phyloP scores from a whole-genome alignment of 2,888 invertebrate genomes.

The Galerucella nymphaeae region DNA sequence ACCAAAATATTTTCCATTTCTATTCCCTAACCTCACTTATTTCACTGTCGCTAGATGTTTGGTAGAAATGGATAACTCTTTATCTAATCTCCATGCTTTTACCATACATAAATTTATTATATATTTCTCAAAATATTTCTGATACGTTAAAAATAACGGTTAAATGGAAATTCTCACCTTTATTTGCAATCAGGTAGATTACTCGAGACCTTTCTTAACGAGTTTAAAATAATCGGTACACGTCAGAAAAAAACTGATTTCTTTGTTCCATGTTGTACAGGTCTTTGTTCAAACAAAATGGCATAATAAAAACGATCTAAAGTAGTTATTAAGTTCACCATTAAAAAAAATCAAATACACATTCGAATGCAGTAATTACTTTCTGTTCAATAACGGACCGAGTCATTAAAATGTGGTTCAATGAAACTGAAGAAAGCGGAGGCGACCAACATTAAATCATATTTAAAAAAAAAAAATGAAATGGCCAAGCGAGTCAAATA shows the following conservation, averaged over 20 bases:
- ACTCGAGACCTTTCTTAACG: background rate
- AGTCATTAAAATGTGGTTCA: too few relatives aligned
- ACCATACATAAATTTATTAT: too few relatives aligned
- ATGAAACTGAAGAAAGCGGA: too few relatives aligned
- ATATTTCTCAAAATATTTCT: too few relatives aligned
- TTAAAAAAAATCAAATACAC: background rate
- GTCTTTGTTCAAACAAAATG: background rate
- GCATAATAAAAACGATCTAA: background rate
- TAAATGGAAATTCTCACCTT: background rate
- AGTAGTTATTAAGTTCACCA: background rate
- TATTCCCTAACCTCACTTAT: too few relatives aligned
- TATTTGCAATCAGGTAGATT: background rate
- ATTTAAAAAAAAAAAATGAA: too few relatives aligned
- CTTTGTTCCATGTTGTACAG: background rate
- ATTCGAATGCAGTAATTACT: background rate
- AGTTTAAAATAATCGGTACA: background rate
- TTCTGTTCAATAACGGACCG: background rate
- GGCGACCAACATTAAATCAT: too few relatives aligned
- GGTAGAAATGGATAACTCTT: too few relatives aligned
- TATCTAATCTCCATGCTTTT: too few relatives aligned
- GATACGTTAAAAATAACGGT: background rate
- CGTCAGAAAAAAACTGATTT: background rate
- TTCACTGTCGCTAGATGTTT: too few relatives aligned
- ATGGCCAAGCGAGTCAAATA: too few relatives aligned
- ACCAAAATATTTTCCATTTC: too few relatives aligned